Evolutionary conservation across 2,113 vertebrate genomes (phyloP), one percentile per base, ranked within the genome.

Genomic region (Trogon surrucura): DNA sequence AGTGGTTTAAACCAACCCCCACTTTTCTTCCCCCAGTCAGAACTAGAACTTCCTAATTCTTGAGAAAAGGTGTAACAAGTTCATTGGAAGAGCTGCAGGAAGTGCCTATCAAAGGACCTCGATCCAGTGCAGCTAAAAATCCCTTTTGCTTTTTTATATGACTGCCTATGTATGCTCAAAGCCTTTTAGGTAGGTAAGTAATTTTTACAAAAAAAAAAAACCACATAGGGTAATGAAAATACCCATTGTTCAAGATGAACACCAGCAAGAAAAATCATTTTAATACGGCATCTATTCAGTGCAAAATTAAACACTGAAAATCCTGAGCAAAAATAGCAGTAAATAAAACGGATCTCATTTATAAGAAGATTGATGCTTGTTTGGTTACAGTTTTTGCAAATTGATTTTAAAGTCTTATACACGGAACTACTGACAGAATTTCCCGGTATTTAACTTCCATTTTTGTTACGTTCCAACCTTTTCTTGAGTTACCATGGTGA

Each of bases 401-500:
- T 21, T 58, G 20, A 62, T 75, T 82, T 83, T 82, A 66, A 38
- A 80, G 15, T 11, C 29, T 65, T 65, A 79, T 18, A 61, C 6
- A 77, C 1, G 5, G 22, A 92, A 65, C 61, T 36, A 66, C 27
- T 0, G 1, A 51, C 3, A 80, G 14, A 75, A 91, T 50, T 69
- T 50, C 15, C 21, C 36, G 26, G 9, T 16, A 84, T 91, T 96
- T 90, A 66, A 50, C 19, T 29, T 61, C 13, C 29, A n/a, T 13
- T 26, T 60, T 32, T 88, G 80, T 73, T 41, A 84, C 27, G 60
- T 88, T 95, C 97, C 71, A 96, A 99, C 99, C 99, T 98, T 99
- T 98, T 71, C 98, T 95, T 66, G 98, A 98, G 95, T 98, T 98
- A 91, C 98, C 96, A 64, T 96, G 98, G 92, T 98, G 98, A 81